These are phyloP conservation scores for Melanaphis sacchari DNA, from an alignment of 1,140 invertebrate species.

Conservation along the genomic window DNA sequence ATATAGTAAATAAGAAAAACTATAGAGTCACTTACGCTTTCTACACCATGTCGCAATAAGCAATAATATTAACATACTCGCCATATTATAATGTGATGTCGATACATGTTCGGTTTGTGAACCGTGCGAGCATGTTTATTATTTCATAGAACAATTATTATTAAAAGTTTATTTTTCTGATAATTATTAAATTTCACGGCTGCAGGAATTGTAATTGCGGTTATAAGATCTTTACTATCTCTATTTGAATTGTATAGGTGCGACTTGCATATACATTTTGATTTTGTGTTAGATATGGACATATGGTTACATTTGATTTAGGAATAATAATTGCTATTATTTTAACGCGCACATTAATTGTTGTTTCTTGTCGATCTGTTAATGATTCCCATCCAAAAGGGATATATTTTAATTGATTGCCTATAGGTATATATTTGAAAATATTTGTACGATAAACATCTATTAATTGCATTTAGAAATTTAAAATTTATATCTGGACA, in stretches of 20 bases:
- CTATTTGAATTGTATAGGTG: neutral
- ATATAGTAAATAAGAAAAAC: neutral
- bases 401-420: too few relatives aligned
- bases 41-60: slow-evolving; percentile 10
- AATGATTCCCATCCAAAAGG: too few relatives aligned
- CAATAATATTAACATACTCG: neutral
- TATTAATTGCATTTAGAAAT: neutral
- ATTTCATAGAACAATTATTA: too few relatives aligned
- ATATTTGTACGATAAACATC: neutral
- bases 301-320: too few relatives aligned
- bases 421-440: neutral
- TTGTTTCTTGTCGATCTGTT: neutral
- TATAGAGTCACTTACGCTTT: slow-evolving; percentile 25
- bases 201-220: neutral
- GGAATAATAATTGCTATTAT: neutral
- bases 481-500: neutral
- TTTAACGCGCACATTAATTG: neutral
- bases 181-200: too few relatives aligned
- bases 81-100: neutral
- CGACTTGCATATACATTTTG: neutral
- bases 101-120: neutral
- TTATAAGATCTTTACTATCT: neutral
- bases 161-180: neutral
- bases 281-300: neutral
- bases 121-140: neutral